Evolutionary conservation across 2,888 invertebrate species (phyloP).

Genomic region (Apodemia mormo): DNA sequence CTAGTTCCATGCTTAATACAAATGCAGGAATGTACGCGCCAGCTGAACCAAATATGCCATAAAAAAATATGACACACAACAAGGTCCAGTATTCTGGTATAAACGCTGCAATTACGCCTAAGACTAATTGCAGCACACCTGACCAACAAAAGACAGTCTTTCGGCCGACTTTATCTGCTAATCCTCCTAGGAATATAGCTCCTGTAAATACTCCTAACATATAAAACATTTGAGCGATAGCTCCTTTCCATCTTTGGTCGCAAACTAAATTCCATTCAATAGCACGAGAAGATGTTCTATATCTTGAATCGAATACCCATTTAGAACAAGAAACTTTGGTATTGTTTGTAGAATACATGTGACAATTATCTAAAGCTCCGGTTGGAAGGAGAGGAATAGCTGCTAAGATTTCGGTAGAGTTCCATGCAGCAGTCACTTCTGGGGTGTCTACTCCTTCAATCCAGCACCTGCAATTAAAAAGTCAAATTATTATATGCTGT

Average conservation of each 20-base stretch:
- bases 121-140: constrained; percentile 86
- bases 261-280: constrained; percentile 94
- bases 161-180: constrained; percentile 92
- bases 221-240: constrained; percentile 88
- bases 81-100: constrained; percentile 89
- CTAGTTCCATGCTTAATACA: constrained; percentile 90
- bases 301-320: constrained; percentile 88
- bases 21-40: constrained; percentile 87
- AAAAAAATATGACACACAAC: constrained; percentile 84
- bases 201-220: constrained; percentile 94
- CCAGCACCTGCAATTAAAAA: constrained; percentile 77
- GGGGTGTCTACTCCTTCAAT: constrained; percentile 83
- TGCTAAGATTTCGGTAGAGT: constrained; percentile 73
- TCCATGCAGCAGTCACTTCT: constrained; percentile 76
- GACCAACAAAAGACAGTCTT: constrained; percentile 92
- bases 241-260: constrained; percentile 89
- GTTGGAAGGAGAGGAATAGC: constrained; percentile 80
- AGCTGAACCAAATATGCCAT: constrained; percentile 92
- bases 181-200: constrained; percentile 89
- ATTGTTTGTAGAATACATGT: constrained; percentile 70
- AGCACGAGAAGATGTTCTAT: constrained; percentile 86
- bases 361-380: constrained; percentile 84
- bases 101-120: constrained; percentile 89
- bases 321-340: constrained; percentile 58
- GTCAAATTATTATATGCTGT: background rate